Base-by-base conservation (phyloP, 2,888 invertebrate species). In the Ennomos erosarius region DNA sequence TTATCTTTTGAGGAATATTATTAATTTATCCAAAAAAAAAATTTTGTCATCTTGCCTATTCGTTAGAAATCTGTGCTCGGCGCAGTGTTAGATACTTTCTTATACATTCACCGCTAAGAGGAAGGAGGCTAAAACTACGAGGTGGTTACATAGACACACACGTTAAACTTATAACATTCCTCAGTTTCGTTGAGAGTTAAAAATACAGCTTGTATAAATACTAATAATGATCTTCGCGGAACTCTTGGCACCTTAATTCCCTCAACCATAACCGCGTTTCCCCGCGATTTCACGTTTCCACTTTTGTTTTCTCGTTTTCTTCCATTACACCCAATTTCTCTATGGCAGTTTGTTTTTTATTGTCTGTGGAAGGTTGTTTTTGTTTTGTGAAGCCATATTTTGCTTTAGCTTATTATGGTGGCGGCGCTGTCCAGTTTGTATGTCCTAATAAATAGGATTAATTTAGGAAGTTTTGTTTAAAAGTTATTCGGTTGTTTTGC, bases 271-370 rank as follows among this genome's bases (percentile, higher is more conserved):
- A 6, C 57, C 49, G 50, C 48, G 52, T 62, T 68, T 64, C 56
- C 50, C 33, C 54, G 36, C 48, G 49, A 55, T 57, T 57, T 54
- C 53, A 36, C 57, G 40, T 65, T 63, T 52, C 36, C 59, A 54
- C 54, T 65, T 64, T 67, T 68, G 64, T 67, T 70, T 71, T 70
- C 68, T 50, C 65, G 65, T 68, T 68, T 64, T 69, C 64, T 55
- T 59, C 69, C 69, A 73, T 73, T 70, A 71, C 67, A 71, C 54
- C 68, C 69, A 71, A 67, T 73, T 71, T 70, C 67, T 65, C 68
- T 61, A 63, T 58, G 64, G 59, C 54, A 51, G 67, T 62, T 68
- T 67, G 69, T 65, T 58, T 63, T 71, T 71, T 69, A 69, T 72
- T 62, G 64, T 70, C 68, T 57, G 62, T 62, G 46, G 65, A 62